phyloP scores from a whole-genome alignment of 2,797 vertebrate genomes.

The Pelochelys cantorii region DNA sequence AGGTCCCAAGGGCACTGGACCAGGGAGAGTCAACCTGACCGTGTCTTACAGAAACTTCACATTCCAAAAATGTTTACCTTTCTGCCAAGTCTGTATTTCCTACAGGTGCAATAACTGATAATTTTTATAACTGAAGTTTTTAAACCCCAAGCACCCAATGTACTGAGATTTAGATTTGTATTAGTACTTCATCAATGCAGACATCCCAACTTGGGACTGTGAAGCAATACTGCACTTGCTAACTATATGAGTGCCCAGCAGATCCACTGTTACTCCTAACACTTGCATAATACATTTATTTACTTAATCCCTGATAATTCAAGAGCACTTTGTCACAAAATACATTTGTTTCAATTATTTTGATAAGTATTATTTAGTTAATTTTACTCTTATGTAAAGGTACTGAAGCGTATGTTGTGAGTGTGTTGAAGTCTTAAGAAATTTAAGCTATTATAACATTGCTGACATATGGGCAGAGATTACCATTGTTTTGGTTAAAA shows the following conservation, averaged over 20 bases:
- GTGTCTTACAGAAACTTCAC: not conserved
- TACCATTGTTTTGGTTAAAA: not conserved
- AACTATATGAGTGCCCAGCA: not conserved
- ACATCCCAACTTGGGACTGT: not conserved
- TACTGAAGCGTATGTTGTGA: not conserved
- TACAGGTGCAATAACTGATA: not conserved
- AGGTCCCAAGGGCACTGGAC: no score
- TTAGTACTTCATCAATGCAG: not conserved
- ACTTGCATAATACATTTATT: not conserved
- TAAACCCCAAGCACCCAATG: not conserved
- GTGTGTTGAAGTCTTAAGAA: not conserved
- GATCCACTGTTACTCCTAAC: not conserved
- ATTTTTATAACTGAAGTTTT: not conserved
- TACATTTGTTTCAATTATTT: not conserved
- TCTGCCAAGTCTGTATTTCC: not conserved
- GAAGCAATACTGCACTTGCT: not conserved
- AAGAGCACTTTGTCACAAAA: not conserved
- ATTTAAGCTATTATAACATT: accelerated
- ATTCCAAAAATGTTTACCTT: not conserved
- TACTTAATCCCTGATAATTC: not conserved
- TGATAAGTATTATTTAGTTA: not conserved
- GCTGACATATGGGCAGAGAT: not conserved
- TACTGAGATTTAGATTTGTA: not conserved
- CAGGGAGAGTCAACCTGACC: no score
- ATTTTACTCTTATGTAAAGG: not conserved